Evolutionary conservation across 2,888 invertebrate species (phyloP), one percentile per base, ranked within the genome.

Genomic region (Flexamia atlantica): DNA sequence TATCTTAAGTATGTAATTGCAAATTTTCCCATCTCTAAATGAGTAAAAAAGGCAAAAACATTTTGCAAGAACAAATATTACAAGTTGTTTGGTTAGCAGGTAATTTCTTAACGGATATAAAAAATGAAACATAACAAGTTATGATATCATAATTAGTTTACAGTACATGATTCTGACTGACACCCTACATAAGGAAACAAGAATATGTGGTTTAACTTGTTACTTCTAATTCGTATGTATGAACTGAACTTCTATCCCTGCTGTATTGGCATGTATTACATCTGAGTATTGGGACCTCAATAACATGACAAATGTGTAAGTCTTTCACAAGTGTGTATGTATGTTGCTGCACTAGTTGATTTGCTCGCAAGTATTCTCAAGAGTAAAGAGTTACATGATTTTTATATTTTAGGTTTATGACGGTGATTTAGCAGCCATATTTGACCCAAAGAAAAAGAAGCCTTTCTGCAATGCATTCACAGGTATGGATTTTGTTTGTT

Each of bases 401-500:
- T 36, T 36, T 46, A 2, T 53, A n/a, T 86, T 86, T 50, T 85
- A 88, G 85, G 84, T 87, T 82, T 87, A 85, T 82, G 85, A 87
- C 70, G 85, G 87, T 17, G 87, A 86, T 42, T 86, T 87, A 80
- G 84, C 0, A 87, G 91, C 36, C 83, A 90, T 81, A 88, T 88
- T 88, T 90, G 92, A 93, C 84, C 94, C 93, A 32, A 93, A 94
- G 84, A 87, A 88, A 88, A 97, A 97, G 88, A 91, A 96, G 88
- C 97, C 97, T 0, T 97, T 97, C 90, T 97, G 97, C 90, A 97
- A 97, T 88, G 96, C 97, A 0, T 97, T 97, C 88, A 97, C 96
- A 87, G 97, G 97, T 96, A 90, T 89, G 4, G 36, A 9, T 4
- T 36, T 4, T 36, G 9, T 36, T 9, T n/a, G n/a, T n/a, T n/a